These are phyloP conservation scores for Megalopta genalis DNA, from an alignment of 1,140 invertebrate genomes.

Conservation along the genomic window DNA sequence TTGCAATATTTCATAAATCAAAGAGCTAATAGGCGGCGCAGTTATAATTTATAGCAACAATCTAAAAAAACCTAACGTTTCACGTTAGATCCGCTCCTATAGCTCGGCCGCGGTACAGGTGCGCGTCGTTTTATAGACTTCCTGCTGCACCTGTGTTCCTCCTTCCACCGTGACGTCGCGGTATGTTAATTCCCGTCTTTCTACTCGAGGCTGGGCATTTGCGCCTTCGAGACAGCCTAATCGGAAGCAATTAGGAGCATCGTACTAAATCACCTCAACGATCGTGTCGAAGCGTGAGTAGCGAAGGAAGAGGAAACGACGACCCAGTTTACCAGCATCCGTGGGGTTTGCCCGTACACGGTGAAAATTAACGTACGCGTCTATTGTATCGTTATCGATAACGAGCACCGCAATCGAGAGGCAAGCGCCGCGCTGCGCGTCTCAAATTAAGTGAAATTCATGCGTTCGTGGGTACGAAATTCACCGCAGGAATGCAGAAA, in stretches of 20 bases:
- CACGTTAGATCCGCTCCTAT: too few relatives aligned
- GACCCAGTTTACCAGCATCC: constrained; percentile 23
- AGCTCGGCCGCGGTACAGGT: too few relatives aligned
- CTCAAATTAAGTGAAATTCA: not conserved
- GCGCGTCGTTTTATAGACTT: constrained; percentile 47
- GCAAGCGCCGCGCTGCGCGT: not conserved
- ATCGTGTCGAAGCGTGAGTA: constrained; percentile 7
- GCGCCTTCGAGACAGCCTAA: constrained; percentile 39
- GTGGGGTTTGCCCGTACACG: not conserved
- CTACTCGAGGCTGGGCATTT: constrained; percentile 37
- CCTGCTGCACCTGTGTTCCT: constrained; percentile 58
- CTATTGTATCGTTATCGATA: not conserved
- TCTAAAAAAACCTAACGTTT: too few relatives aligned
- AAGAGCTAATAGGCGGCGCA: too few relatives aligned
- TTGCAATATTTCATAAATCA: too few relatives aligned
- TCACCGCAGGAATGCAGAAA: too few relatives aligned
- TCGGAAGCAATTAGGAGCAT: constrained; percentile 47
- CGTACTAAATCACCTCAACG: constrained; percentile 28
- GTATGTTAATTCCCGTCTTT: constrained; percentile 40
- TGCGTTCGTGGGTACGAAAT: too few relatives aligned
- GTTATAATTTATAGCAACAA: too few relatives aligned
- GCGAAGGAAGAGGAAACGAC: constrained; percentile 22
- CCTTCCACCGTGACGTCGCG: constrained; percentile 14
- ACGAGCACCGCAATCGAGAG: not conserved
- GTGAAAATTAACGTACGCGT: not conserved